Percentiles rank a stretch among this genome's conserved stretches.
Evolutionary conservation across 2,888 invertebrate genomes (phyloP).

Genomic region (Carabus problematicus): DNA sequence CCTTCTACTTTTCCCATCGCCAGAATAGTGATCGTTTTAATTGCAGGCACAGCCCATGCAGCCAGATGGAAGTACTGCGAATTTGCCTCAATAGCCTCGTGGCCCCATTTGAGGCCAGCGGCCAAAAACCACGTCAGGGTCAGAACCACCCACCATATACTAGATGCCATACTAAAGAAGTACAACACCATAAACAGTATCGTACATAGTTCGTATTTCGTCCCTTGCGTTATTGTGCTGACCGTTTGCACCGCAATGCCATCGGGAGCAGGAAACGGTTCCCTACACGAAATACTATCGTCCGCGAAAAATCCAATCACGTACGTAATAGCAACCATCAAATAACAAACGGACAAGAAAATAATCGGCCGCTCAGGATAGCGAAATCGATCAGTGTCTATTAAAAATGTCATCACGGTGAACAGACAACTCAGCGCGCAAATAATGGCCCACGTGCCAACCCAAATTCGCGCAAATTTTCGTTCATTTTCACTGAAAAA

Average conservation of each 20-base stretch:
- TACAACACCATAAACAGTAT: conserved; percentile 95
- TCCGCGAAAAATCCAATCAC: conserved; percentile 85
- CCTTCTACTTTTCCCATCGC: conserved; percentile 97
- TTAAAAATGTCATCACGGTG: conserved; percentile 89
- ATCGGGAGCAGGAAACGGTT: conserved; percentile 77
- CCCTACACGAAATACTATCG: conserved; percentile 83
- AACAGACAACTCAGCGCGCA: conserved; percentile 92
- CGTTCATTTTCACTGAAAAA: conserved; percentile 86
- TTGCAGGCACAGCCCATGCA: conserved; percentile 97
- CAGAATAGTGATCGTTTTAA: conserved; percentile 93
- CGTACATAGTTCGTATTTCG: conserved; percentile 84
- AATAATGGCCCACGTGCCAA: conserved; percentile 90
- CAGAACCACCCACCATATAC: conserved; percentile 97
- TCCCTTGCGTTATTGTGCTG: conserved; percentile 87
- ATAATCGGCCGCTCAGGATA: conserved; percentile 98
- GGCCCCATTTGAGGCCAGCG: conserved; percentile 96
- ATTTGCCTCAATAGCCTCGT: conserved; percentile 97
- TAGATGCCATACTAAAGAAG: conserved; percentile 96
- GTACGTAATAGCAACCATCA: conserved; percentile 93
- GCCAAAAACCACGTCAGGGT: conserved; percentile 97
- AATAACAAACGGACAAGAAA: conserved; percentile 94
- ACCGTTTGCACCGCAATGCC: conserved; percentile 77
- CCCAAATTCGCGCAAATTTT: conserved; percentile 87
- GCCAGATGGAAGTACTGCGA: conserved; percentile 97
- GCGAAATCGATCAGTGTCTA: conserved; percentile 93